phyloP scores from a whole-genome alignment of 1,140 invertebrate genomes.

The Cotesia typhae region DNA sequence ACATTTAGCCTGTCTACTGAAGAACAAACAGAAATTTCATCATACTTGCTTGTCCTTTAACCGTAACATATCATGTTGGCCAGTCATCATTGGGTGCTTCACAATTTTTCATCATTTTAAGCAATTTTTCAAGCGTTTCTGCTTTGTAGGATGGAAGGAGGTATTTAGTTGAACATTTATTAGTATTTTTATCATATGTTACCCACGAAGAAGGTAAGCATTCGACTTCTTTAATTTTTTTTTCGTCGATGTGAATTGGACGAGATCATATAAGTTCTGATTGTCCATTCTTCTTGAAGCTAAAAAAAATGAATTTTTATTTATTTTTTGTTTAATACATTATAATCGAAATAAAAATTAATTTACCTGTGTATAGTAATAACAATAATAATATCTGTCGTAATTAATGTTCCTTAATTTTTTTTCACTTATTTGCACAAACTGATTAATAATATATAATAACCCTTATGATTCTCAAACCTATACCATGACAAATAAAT shows the following conservation, averaged over 20 bases:
- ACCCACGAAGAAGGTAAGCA: not conserved
- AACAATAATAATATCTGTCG: no score
- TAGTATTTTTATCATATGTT: not conserved
- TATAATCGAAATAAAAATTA: not conserved
- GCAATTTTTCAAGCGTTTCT: not conserved
- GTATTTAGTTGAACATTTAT: slow-evolving; percentile 1
- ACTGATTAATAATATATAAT: no score
- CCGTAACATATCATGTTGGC: not conserved
- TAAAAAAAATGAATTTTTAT: not conserved
- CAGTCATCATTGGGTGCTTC: not conserved
- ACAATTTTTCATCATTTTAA: not conserved
- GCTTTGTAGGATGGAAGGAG: not conserved
- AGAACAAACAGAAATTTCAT: no score
- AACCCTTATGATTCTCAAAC: no score
- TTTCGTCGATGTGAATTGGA: not conserved
- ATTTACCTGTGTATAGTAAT: not conserved
- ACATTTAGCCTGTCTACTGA: no score
- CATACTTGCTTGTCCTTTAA: no score
- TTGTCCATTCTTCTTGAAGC: not conserved
- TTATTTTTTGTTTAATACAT: not conserved
- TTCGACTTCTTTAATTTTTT: not conserved
- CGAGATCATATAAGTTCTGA: not conserved
- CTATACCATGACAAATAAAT: not conserved
- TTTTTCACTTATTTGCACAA: no score
- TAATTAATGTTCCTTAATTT: no score